Percentiles rank a stretch among this genome's conserved stretches.
phyloP scores from a whole-genome alignment of 2,113 vertebrate genomes.

The Podarcis muralis region DNA sequence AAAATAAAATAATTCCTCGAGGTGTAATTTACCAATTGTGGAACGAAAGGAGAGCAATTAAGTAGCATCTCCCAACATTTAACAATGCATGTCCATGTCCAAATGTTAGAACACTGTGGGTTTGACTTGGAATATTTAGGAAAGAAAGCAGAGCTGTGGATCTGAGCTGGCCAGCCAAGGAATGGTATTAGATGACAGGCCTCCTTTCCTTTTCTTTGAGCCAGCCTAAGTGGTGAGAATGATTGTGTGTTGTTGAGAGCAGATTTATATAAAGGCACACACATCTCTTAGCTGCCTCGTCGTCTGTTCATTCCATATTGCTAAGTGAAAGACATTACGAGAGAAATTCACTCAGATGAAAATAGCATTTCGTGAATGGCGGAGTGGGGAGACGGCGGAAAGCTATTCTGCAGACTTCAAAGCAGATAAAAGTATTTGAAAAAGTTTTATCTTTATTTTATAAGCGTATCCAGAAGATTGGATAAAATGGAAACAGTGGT shows the following conservation, averaged over 20 bases:
- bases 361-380: constrained; percentile 22
- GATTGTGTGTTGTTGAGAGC: constrained; percentile 32
- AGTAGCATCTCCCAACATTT: not conserved
- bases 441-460: constrained; percentile 30
- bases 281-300: constrained; percentile 8
- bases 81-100: not conserved
- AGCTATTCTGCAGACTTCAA: constrained; percentile 12
- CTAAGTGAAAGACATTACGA: constrained; percentile 24
- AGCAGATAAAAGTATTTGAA: constrained; percentile 22
- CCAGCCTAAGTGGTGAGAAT: constrained; percentile 1
- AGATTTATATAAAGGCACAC: constrained; percentile 18
- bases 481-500: constrained; percentile 7
- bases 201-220: constrained; percentile 3
- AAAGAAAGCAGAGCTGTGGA: not conserved
- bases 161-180: not conserved
- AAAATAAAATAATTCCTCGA: not conserved
- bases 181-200: not conserved
- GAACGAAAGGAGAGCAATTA: not conserved
- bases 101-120: too few species aligned
- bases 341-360: constrained; percentile 28
- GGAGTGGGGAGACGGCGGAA: not conserved
- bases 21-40: not conserved
- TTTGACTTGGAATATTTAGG: not conserved
- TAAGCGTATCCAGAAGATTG: not conserved
- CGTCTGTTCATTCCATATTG: constrained; percentile 4